Evolutionary conservation across 2,113 vertebrate genomes (phyloP), one percentile per base, ranked within the genome.

Genomic region (Nicator chloris): DNA sequence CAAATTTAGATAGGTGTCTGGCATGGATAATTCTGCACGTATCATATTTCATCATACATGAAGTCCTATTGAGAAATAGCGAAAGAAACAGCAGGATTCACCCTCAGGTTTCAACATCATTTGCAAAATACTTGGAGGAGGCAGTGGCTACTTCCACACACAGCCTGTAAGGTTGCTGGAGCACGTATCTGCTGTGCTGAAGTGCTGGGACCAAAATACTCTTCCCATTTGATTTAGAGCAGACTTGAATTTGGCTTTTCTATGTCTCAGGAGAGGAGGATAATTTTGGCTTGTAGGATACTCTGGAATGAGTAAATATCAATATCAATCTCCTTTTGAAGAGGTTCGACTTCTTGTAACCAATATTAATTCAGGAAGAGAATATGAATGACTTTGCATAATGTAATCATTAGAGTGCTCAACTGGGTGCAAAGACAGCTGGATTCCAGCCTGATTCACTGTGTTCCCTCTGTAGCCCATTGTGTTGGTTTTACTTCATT

Each of bases 291-390:
- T 92, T 61, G 4, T 39, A 88, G 31, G 66, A 68, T 70, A 80
- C 50, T 92, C 59, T 77, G 71, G 82, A 90, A 88, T 92, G 63
- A 65, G 50, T 69, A 92, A 94, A 86, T 77, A 90, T 50, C 79
- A 70, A 5, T 47, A 92, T 65, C 82, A 80, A 15, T 59, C 20
- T 49, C 50, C 30, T 88, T 90, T 80, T 90, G 79, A 94, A 90
- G 68, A 42, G 33, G 20, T 7, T 73, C n/a, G 69, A 53, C 57
- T 85, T 92, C n/a, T 47, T 70, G 88, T 80, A 94, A 73, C 50
- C 64, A 92, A 77, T 77, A 85, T 90, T 76, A 90, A 92, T 65
- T 95, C 33, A 88, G 42, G 45, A 86, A 82, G 66, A 90, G 28
- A 79, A 54, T 89, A 78, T 76, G 53, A 90, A 69, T 61, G 53